Evolutionary conservation across 2,113 vertebrate species (phyloP), one percentile per base, ranked within the genome.

Genomic region (Helogale parvula): DNA sequence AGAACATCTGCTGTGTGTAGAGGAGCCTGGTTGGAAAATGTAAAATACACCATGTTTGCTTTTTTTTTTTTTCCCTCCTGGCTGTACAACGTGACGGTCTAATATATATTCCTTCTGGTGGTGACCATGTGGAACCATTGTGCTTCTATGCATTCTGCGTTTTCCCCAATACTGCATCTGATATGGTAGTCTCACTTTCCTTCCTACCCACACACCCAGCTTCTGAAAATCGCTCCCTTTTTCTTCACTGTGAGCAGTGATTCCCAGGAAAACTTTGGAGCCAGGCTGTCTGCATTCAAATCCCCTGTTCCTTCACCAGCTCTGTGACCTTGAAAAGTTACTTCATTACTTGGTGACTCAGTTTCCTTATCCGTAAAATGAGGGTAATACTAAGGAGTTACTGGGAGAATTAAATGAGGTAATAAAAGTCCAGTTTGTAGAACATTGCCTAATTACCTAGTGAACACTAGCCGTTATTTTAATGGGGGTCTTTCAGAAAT

Each of bases 1-100:
- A 92, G 79, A 93, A 95, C 94, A 97, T 93, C 74, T 96, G 94
- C 63, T 69, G 69, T 93, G 85, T 94, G 79, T 76, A 88, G 85
- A 72, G 94, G 15, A 89, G 52, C 57, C 93, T 12, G 5, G 68
- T 63, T 92, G 79, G 74, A 84, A 90, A 33, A 88, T 89, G 50
- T 71, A 71, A 96, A 94, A 96, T 79, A 86, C 17, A 81, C 41
- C n/a, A 9, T 33, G n/a, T 82, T 87, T 68, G 68, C 52, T 68
- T 68, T 79, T 82, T 90, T 50, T 6, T 54, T 74, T 72, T 83
- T 35, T n/a, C n/a, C 5, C 33, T 82, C 84, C n/a, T 84, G 66
- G 31, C 31, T 92, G 41, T 80, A 84, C 86, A 72, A 23, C 5
- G 14, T 92, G 83, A 88, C 47, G 91, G 90, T 57, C 93, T 89